Base-by-base conservation (phyloP, 2,888 invertebrate genomes). In the Chloromyia formosa region DNA sequence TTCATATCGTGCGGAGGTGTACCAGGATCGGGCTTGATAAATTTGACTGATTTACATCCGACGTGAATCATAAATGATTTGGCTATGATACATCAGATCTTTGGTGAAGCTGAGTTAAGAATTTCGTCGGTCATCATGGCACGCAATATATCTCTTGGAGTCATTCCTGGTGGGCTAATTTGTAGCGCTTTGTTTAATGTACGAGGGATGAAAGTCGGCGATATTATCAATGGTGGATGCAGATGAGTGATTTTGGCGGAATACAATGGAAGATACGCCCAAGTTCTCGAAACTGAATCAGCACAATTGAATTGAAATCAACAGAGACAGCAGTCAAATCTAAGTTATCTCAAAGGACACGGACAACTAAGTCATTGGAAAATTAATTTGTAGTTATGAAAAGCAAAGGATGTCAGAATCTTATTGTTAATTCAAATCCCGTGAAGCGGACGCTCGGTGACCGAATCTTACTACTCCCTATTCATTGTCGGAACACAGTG, bases 21-120 rank as follows among this genome's bases (percentile, higher is more conserved):
- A 40, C 71, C 27, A 56, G 58, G 58, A 71, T 35, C 40, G 58
- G 56, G 42, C 71, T 54, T 54, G 56, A 71, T 71, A 56, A 71
- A 71, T 71, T 71, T 71, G 71, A 71, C 71, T 71, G 71, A 71
- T 71, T 71, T 71, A 71, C 71, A 40, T 35, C 42, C 22, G 58
- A 56, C 71, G 58, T 71, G 35, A 27, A 56, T 56, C 56, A 71
- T 71, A 56, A 71, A 71, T 71, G 71, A 56, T 71, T 71, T 27
- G 42, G 71, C 40, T 71, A 58, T 71, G 71, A 71, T 71, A 40
- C 40, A 58, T 18, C 58, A 7, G 58, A 18, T 40, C 16, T 40
- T 10, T 58, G 54, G 23, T 54, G 69, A 7, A 58, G 22, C 22
- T 45, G 9, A 22, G 66, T 56, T n/a, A 49, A n/a, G 56, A 16